Conservation (phyloP, 2,113 vertebrate species). For the Anhinga rufa region DNA sequence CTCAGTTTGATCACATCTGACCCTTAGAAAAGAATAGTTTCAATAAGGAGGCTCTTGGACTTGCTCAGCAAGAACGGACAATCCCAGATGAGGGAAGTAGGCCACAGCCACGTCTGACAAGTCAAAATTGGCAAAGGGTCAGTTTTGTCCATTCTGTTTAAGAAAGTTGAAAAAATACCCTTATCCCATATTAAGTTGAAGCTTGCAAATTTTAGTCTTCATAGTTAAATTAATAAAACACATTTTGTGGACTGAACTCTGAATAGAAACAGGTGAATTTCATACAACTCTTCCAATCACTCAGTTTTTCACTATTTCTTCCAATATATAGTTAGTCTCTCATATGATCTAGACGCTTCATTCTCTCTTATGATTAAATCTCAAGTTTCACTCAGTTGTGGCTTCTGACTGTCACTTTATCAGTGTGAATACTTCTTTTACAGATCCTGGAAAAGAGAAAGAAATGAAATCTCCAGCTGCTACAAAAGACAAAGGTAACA, state of each 20-base stretch:
- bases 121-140: background rate
- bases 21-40: background rate
- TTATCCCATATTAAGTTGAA: background rate
- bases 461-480: background rate
- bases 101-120: background rate
- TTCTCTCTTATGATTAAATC: background rate
- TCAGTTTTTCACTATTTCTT: background rate
- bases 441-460: slow-evolving; percentile 42
- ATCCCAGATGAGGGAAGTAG: background rate
- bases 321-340: background rate
- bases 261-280: background rate
- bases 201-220: background rate
- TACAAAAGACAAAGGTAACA: slow-evolving; percentile 39
- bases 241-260: background rate
- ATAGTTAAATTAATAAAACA: background rate
- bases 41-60: background rate
- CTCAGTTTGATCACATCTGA: background rate
- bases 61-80: background rate
- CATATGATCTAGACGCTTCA: background rate
- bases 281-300: background rate
- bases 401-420: background rate
- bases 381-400: background rate
- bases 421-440: background rate
- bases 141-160: background rate
- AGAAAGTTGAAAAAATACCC: background rate